Evolutionary conservation across 2,113 vertebrate species (phyloP).

Genomic region (Felis chaus): DNA sequence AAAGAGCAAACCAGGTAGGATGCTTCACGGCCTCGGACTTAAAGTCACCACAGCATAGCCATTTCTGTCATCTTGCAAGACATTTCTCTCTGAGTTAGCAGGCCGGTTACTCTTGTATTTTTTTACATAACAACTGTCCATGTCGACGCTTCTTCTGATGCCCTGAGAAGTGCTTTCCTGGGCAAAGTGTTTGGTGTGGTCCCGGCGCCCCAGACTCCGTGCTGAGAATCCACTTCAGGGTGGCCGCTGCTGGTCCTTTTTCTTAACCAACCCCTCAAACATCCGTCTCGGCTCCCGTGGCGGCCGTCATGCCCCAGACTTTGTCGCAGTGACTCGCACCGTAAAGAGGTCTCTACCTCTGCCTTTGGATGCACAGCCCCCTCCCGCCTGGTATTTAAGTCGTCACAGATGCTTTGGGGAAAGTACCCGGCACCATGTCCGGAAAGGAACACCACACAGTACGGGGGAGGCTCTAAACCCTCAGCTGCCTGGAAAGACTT

Average conservation of each 20-base stretch:
- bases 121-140: background rate
- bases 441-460: background rate
- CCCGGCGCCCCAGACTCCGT: background rate
- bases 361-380: rapidly evolving
- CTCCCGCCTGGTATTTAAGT: background rate
- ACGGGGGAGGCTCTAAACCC: background rate
- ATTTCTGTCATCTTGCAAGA: rapidly evolving
- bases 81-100: background rate
- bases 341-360: background rate
- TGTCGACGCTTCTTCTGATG: background rate
- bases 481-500: background rate
- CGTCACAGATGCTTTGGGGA: background rate
- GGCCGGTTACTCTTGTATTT: background rate
- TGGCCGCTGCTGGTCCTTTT: background rate
- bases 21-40: background rate
- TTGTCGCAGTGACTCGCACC: rapidly evolving
- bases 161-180: background rate
- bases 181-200: background rate
- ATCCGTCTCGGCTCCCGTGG: rapidly evolving
- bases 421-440: background rate
- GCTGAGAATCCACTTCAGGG: background rate
- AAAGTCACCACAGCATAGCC: background rate
- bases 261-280: background rate
- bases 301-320: rapidly evolving
- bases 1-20: slow-evolving; percentile 98